A percentile compares a stretch with the other conserved stretches of the same genome.
These are phyloP conservation scores for Sinosuthora webbiana DNA, from an alignment of 2,113 vertebrate species.

Conservation along the genomic window DNA sequence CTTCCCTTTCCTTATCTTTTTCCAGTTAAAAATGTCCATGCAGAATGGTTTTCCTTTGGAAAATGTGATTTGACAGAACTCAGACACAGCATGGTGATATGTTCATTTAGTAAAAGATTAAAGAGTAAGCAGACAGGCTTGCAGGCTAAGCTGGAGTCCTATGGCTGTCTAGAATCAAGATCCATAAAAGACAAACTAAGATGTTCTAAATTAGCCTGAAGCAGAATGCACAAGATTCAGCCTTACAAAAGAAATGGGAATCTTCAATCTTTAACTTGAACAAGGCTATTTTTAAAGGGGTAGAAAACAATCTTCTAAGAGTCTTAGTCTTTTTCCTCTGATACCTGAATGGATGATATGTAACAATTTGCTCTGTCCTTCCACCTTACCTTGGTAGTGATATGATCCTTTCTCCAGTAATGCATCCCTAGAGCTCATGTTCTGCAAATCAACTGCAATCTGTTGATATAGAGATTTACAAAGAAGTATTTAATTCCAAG, in stretches of 20 bases:
- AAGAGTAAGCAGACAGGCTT: background rate
- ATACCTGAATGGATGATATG: background rate
- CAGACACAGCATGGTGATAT: background rate
- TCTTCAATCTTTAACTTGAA: background rate
- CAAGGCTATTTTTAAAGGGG: background rate
- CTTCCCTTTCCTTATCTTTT: conserved; percentile 5
- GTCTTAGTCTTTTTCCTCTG: background rate
- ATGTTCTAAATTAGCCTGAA: background rate
- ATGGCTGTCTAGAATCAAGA: background rate
- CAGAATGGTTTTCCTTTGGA: background rate
- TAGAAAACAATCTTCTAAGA: background rate
- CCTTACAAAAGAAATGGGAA: background rate
- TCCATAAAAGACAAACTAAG: background rate
- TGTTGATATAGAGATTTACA: background rate
- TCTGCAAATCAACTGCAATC: background rate
- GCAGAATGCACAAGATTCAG: background rate
- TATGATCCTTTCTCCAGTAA: background rate
- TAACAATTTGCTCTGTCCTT: background rate
- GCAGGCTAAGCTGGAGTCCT: background rate
- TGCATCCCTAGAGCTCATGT: background rate
- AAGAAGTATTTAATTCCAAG: background rate
- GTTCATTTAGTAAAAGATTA: conserved; percentile 28
- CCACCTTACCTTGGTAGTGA: background rate
- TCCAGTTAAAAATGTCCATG: background rate
- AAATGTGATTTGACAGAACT: conserved; percentile 21